Evolutionary conservation across 2,888 invertebrate species (phyloP).

Genomic region (Platycheirus rosarum): DNA sequence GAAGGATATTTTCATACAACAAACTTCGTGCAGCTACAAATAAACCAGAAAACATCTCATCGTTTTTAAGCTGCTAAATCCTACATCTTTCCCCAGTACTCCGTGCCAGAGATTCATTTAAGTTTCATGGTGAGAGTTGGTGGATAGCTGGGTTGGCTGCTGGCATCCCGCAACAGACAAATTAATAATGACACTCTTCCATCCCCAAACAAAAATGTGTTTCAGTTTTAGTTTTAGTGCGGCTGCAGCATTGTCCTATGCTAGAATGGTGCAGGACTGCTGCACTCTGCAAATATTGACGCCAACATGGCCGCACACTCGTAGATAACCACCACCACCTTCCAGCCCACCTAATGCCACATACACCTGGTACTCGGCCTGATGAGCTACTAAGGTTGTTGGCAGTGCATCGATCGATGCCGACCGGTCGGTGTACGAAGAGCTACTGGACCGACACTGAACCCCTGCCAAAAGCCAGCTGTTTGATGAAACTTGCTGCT

Average conservation of each 20-base stretch:
- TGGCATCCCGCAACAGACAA: constrained; percentile 68
- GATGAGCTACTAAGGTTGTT: constrained; percentile 50
- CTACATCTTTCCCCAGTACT: constrained; percentile 47
- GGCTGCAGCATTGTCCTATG: constrained; percentile 39
- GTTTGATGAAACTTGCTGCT: constrained; percentile 36
- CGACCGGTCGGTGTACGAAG: constrained; percentile 2
- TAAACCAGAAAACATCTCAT: constrained; percentile 47
- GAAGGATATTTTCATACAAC: constrained; percentile 25
- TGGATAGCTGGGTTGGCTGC: constrained; percentile 9
- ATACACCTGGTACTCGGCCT: constrained; percentile 40
- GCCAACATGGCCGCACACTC: constrained; percentile 34
- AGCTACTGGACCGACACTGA: constrained; percentile 54
- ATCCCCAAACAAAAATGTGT: constrained; percentile 41
- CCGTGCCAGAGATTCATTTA: constrained; percentile 46
- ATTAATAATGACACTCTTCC: constrained; percentile 68
- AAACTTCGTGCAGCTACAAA: too few relatives aligned
- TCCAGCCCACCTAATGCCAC: background rate
- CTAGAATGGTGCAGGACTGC: constrained; percentile 17
- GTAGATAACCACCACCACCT: background rate
- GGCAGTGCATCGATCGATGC: constrained; percentile 63
- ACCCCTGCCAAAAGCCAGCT: constrained; percentile 67
- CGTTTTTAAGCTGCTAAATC: constrained; percentile 53
- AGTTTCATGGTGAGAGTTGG: constrained; percentile 57
- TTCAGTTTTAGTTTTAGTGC: constrained; percentile 57
- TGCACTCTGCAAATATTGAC: constrained; percentile 68